Conservation (phyloP, 2,888 invertebrate genomes). For the Hemicrepidius hirtus region DNA sequence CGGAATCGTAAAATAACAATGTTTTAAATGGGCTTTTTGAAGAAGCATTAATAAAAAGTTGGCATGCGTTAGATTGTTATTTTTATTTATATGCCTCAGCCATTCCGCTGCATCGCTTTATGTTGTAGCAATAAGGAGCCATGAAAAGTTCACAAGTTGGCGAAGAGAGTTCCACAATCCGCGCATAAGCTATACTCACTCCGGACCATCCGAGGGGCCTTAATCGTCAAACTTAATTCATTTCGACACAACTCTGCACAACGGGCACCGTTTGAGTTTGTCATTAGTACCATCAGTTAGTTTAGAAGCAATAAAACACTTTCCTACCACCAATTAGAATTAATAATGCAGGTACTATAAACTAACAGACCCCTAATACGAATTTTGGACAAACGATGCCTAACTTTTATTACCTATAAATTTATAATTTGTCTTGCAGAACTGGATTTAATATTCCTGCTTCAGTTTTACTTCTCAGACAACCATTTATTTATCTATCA, state of each 20-base stretch:
- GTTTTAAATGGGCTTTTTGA: slow-evolving; percentile 62
- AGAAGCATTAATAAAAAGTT: slow-evolving; percentile 63
- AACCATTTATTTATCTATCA: too few relatives aligned
- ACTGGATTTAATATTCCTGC: background rate
- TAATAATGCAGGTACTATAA: slow-evolving; percentile 46
- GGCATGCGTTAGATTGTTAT: slow-evolving; percentile 62
- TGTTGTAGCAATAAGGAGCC: slow-evolving; percentile 55
- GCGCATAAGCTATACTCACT: slow-evolving; percentile 53
- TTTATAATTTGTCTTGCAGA: background rate
- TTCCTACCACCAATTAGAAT: slow-evolving; percentile 51
- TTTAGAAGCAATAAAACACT: slow-evolving; percentile 59
- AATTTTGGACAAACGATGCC: slow-evolving; percentile 1
- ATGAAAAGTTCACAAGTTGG: slow-evolving; percentile 57
- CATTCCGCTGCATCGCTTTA: slow-evolving; percentile 46
- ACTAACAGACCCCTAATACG: slow-evolving; percentile 12
- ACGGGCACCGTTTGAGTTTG: slow-evolving; percentile 60
- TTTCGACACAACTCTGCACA: slow-evolving; percentile 59
- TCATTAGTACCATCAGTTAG: slow-evolving; percentile 61
- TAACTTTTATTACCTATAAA: slow-evolving; percentile 11
- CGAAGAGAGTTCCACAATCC: slow-evolving; percentile 50
- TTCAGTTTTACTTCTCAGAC: background rate
- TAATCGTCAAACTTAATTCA: slow-evolving; percentile 65
- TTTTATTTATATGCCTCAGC: slow-evolving; percentile 57
- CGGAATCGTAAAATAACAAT: slow-evolving; percentile 66
- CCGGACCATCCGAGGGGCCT: slow-evolving; percentile 55